phyloP scores from a whole-genome alignment of 92 coral and sea anemone genomes.

The Parazoanthus swiftii region DNA sequence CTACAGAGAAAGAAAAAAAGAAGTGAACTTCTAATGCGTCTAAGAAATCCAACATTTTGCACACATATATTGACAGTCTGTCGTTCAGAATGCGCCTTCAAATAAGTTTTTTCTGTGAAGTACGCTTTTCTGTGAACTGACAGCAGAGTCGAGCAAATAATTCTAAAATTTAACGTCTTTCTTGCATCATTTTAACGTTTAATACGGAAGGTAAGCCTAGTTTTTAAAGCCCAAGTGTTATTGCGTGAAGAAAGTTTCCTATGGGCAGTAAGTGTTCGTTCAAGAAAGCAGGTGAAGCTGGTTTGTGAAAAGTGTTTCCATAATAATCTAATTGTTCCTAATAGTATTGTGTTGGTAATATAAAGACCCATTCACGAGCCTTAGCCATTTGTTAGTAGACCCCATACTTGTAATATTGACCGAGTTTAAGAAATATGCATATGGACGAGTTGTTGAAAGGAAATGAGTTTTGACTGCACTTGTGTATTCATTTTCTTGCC shows the following conservation, averaged over 20 bases:
- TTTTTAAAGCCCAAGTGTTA: conserved; percentile 19
- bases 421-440: neutral
- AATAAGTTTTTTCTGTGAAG: too few species aligned
- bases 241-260: conserved; percentile 28
- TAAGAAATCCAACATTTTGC: neutral
- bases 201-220: conserved; percentile 19
- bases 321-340: conserved; percentile 34
- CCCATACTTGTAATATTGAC: conserved; percentile 10
- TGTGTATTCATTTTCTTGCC: conserved; percentile 4
- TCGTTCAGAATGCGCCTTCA: neutral
- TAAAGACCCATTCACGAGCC: conserved; percentile 25
- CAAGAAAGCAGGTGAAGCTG: conserved; percentile 24
- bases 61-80: neutral
- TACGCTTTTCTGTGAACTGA: too few species aligned
- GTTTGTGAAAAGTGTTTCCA: conserved; percentile 19
- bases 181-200: neutral
- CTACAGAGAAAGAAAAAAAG: too few species aligned
- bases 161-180: too few species aligned
- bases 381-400: conserved; percentile 39
- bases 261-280: neutral
- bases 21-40: neutral
- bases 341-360: conserved; percentile 10
- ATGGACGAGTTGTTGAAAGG: conserved; percentile 12
- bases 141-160: too few species aligned
- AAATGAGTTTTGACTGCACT: conserved; percentile 25